Conservation (phyloP, 2,113 vertebrate genomes). For the Caranx ignobilis region DNA sequence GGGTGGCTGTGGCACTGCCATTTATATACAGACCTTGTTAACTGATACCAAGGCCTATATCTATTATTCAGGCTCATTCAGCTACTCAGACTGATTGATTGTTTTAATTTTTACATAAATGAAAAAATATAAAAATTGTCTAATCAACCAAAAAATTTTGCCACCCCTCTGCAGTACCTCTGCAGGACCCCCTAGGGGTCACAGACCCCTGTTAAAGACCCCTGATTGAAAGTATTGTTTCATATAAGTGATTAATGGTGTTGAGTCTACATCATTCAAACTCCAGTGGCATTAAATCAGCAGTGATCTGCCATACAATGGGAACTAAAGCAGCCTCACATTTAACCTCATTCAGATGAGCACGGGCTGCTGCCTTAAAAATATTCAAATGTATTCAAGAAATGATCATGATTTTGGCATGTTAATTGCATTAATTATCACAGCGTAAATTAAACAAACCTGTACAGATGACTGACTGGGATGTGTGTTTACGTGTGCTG, state of each 20-base stretch:
- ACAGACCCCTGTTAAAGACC: no score
- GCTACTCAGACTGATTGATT: no score
- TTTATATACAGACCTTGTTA: no score
- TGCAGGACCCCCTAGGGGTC: no score
- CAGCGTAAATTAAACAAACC: conserved; percentile 49
- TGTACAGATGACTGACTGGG: conserved; percentile 43
- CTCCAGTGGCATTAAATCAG: neutral
- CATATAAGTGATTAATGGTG: neutral
- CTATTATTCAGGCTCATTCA: no score
- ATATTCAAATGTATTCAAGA: conserved; percentile 64
- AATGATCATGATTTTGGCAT: conserved; percentile 46
- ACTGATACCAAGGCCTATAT: no score
- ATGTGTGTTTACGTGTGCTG: conserved; percentile 29
- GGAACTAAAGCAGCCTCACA: neutral
- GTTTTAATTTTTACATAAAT: no score
- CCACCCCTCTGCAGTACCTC: no score
- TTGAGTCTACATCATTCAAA: neutral
- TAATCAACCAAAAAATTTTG: no score
- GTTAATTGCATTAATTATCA: conserved; percentile 68
- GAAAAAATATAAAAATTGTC: no score
- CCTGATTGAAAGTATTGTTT: neutral
- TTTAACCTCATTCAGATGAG: conserved; percentile 21
- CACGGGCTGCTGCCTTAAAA: conserved; percentile 39
- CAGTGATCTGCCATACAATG: neutral
- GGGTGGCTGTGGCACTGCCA: no score